phyloP scores from a whole-genome alignment of 1,140 invertebrate genomes.

The Neotoxoptera formosana region DNA sequence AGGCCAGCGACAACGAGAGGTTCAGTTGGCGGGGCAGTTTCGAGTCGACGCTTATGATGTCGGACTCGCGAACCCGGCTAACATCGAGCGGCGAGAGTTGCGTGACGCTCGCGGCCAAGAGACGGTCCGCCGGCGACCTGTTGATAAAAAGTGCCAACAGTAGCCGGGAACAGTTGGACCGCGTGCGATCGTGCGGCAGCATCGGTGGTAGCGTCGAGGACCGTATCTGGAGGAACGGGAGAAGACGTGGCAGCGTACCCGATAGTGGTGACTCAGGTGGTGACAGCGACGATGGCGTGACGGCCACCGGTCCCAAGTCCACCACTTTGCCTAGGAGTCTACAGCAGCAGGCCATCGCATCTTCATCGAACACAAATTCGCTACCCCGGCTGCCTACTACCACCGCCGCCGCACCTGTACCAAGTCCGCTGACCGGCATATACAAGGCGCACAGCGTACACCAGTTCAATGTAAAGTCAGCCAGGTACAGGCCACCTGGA shows the following conservation, averaged over 20 bases:
- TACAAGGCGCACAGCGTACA: slow-evolving; percentile 75
- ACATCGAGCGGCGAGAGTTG: slow-evolving; percentile 72
- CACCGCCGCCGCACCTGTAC: slow-evolving; percentile 62
- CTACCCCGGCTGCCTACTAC: slow-evolving; percentile 70
- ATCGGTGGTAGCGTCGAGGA: slow-evolving; percentile 75
- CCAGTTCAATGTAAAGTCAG: slow-evolving; percentile 79
- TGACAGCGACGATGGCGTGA: slow-evolving; percentile 69
- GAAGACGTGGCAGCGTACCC: slow-evolving; percentile 73
- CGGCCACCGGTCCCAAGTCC: slow-evolving; percentile 61
- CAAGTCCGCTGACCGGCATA: slow-evolving; percentile 64
- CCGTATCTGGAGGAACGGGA: slow-evolving; percentile 67
- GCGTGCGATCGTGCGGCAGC: slow-evolving; percentile 81
- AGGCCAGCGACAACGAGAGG: slow-evolving; percentile 85
- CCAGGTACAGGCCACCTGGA: slow-evolving; percentile 83
- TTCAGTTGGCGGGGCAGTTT: slow-evolving; percentile 91
- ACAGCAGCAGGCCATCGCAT: slow-evolving; percentile 64
- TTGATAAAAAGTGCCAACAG: slow-evolving; percentile 76
- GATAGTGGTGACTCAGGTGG: slow-evolving; percentile 71
- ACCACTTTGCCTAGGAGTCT: slow-evolving; percentile 74
- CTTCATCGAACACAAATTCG: slow-evolving; percentile 74
- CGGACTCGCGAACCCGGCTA: slow-evolving; percentile 77
- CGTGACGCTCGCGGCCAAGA: slow-evolving; percentile 74
- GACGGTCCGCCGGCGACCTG: slow-evolving; percentile 80
- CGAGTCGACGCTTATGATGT: slow-evolving; percentile 83
- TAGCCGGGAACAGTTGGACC: slow-evolving; percentile 75